A percentile compares a stretch with the other conserved stretches of the same genome.
These are phyloP conservation scores for Epinotia demarniana DNA, from an alignment of 2,888 invertebrate genomes.

Conservation along the genomic window DNA sequence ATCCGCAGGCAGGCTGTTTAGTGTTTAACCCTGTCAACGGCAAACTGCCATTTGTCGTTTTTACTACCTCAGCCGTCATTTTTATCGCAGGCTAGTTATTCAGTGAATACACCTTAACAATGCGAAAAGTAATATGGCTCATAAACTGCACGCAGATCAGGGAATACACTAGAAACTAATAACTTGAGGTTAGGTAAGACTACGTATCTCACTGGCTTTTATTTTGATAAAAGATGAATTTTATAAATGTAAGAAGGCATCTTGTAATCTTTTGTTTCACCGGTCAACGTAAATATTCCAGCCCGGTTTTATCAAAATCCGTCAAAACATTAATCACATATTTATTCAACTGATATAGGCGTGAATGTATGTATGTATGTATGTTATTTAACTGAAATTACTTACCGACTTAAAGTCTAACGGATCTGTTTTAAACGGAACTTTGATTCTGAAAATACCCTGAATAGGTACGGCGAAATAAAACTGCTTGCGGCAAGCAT, in stretches of 20 bases:
- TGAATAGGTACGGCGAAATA: constrained; percentile 7
- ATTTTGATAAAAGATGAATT: too few species aligned
- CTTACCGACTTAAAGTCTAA: too few species aligned
- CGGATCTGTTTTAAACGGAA: too few species aligned
- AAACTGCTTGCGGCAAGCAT: constrained; percentile 50
- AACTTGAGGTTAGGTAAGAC: background rate
- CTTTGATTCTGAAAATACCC: background rate
- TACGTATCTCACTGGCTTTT: background rate
- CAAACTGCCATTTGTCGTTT: constrained; percentile 82
- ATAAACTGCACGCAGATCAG: constrained; percentile 14
- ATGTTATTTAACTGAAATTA: too few species aligned
- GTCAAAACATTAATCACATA: too few species aligned
- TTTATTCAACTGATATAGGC: too few species aligned
- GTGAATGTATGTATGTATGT: too few species aligned
- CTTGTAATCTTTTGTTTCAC: background rate
- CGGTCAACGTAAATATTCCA: background rate
- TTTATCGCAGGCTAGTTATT: constrained; percentile 40
- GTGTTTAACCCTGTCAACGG: constrained; percentile 72
- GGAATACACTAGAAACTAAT: background rate
- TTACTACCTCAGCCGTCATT: constrained; percentile 67
- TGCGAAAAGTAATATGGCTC: constrained; percentile 19
- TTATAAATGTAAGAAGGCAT: background rate
- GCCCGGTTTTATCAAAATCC: too few species aligned
- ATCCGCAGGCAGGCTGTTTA: constrained; percentile 51
- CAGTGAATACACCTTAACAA: constrained; percentile 42